A percentile compares a stretch with the other conserved stretches of the same genome.
phyloP scores from a whole-genome alignment of 2,888 invertebrate species.

The Drosophila peninsularis region DNA sequence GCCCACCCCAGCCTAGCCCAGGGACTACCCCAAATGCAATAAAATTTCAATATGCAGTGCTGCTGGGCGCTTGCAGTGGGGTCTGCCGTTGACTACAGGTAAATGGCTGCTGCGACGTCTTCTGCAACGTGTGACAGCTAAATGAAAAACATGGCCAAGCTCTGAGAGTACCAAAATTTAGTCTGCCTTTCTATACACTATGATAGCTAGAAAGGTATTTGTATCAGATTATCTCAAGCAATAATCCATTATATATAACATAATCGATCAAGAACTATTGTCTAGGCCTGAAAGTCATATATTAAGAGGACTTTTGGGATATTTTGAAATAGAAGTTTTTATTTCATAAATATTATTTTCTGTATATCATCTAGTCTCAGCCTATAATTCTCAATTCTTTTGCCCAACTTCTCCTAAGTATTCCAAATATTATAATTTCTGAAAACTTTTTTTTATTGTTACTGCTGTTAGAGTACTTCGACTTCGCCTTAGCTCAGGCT shows the following conservation, averaged over 20 bases:
- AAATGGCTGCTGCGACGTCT: conserved; percentile 40
- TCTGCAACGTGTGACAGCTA: conserved; percentile 60
- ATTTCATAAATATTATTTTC: no score
- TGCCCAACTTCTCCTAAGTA: background rate
- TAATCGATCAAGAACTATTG: background rate
- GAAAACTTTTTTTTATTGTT: background rate
- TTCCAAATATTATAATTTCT: background rate
- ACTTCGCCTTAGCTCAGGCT: background rate
- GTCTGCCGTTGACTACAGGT: conserved; percentile 23
- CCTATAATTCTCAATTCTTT: rapidly evolving
- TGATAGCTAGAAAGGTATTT: background rate
- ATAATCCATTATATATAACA: background rate
- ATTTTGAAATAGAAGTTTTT: no score
- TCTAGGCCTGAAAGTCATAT: background rate
- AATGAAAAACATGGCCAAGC: conserved; percentile 68
- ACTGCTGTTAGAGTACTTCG: background rate
- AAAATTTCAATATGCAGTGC: conserved; percentile 74
- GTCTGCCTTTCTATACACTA: conserved; percentile 19
- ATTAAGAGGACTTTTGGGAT: background rate
- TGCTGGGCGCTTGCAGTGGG: background rate
- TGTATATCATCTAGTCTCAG: background rate
- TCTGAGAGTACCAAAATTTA: conserved; percentile 40
- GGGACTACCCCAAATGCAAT: conserved; percentile 49
- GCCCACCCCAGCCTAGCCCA: background rate
- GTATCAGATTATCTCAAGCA: background rate